Percentiles rank a stretch among this genome's conserved stretches.
Conservation (phyloP, 2,113 vertebrate genomes). For the Symphodus melops region DNA sequence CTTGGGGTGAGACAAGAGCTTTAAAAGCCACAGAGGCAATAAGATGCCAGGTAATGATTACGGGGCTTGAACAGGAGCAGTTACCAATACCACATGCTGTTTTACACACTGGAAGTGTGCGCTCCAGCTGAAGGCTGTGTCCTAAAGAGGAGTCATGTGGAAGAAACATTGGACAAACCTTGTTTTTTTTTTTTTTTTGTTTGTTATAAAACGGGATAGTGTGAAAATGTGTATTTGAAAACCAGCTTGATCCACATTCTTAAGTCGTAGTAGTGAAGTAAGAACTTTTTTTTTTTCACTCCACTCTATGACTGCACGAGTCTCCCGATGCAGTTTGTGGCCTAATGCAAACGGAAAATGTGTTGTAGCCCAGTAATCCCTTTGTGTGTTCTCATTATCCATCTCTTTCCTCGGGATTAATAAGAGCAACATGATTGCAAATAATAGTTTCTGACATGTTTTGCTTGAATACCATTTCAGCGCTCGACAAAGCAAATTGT, state of each 20-base stretch:
- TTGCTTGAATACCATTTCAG: conserved; percentile 83
- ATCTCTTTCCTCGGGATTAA: conserved; percentile 76
- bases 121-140: conserved; percentile 46
- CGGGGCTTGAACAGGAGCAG: conserved; percentile 80
- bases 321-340: conserved; percentile 44
- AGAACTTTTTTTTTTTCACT: too few relatives aligned
- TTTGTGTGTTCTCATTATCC: conserved; percentile 71
- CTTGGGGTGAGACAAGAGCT: conserved; percentile 72
- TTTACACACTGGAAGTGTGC: conserved; percentile 63
- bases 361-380: conserved; percentile 66
- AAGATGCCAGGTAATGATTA: conserved; percentile 86
- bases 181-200: neutral
- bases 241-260: neutral
- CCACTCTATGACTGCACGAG: conserved; percentile 25
- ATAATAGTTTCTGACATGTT: conserved; percentile 90
- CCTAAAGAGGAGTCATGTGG: conserved; percentile 28
- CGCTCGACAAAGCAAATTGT: conserved; percentile 86
- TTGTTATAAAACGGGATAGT: too few relatives aligned
- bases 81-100: conserved; percentile 79
- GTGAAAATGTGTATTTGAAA: neutral
- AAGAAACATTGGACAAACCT: conserved; percentile 6
- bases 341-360: conserved; percentile 69
- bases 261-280: too few relatives aligned
- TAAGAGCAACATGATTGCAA: conserved; percentile 86
- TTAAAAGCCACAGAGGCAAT: conserved; percentile 82